Percentiles rank a stretch among this genome's conserved stretches.
Conservation (phyloP, 2,888 invertebrate genomes). For the Pseudococcus longispinus region DNA sequence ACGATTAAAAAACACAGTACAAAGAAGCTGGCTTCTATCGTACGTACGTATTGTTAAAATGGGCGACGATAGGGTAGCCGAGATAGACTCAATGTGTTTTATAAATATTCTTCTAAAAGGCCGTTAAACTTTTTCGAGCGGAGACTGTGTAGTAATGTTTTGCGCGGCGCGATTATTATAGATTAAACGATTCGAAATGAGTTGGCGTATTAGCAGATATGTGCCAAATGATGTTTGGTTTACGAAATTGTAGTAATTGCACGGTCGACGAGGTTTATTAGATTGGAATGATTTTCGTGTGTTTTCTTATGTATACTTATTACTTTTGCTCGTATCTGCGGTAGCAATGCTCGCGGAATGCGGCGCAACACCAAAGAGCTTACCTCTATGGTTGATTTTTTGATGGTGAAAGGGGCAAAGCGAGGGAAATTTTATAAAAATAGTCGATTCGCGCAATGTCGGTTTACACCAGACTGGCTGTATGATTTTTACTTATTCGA, state of each 20-base stretch:
- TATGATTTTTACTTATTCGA: not conserved
- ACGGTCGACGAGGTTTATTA: constrained; percentile 35
- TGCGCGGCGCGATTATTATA: constrained; percentile 46
- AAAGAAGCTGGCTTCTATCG: not conserved
- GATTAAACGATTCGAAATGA: constrained; percentile 43
- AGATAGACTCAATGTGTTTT: not conserved
- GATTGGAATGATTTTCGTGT: constrained; percentile 3
- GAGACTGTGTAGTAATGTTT: constrained; percentile 9
- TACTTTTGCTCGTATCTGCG: too few species aligned
- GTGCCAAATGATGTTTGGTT: constrained; percentile 52
- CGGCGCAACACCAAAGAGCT: not conserved
- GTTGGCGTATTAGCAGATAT: constrained; percentile 43
- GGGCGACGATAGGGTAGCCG: not conserved
- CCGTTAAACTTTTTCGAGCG: constrained; percentile 46
- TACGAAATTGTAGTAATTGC: constrained; percentile 41
- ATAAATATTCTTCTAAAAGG: constrained; percentile 33
- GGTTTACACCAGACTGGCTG: not conserved
- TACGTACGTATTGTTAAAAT: not conserved
- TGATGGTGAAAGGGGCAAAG: not conserved
- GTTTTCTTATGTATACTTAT: not conserved
- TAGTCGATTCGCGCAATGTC: not conserved
- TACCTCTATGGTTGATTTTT: not conserved
- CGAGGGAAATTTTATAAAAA: not conserved
- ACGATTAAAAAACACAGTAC: not conserved
- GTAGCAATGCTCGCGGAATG: too few species aligned